These are phyloP conservation scores for Syngnathus typhle DNA, from an alignment of 2,113 vertebrate species.

Conservation along the genomic window DNA sequence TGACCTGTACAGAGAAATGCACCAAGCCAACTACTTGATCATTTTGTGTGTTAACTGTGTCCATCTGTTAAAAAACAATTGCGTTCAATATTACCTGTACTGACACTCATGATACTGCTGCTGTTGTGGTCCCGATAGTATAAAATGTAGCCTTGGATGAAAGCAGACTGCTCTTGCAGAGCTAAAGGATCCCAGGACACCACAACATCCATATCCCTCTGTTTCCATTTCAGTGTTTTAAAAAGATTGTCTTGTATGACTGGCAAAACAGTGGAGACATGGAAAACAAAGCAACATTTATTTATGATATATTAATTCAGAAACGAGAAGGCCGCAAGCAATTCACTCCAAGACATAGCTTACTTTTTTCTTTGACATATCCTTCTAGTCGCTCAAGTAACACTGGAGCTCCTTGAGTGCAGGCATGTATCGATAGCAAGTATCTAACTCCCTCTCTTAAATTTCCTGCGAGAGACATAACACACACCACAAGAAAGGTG, in stretches of 20 bases:
- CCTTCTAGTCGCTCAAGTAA: conserved; percentile 51
- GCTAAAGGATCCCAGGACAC: conserved; percentile 50
- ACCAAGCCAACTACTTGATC: not conserved
- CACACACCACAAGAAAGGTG: not conserved
- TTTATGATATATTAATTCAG: not conserved
- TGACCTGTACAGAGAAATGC: not conserved
- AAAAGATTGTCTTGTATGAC: conserved; percentile 22
- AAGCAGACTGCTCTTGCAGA: conserved; percentile 35
- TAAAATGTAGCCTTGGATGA: conserved; percentile 52
- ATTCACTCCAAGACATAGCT: not conserved
- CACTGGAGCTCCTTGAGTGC: conserved; percentile 36
- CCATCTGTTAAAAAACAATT: not conserved
- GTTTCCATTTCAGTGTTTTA: not conserved
- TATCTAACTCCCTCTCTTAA: conserved; percentile 49
- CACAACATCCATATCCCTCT: conserved; percentile 3
- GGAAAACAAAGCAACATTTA: not conserved
- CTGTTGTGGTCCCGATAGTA: not conserved
- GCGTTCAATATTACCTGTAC: conserved; percentile 33
- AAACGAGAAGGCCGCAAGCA: not conserved
- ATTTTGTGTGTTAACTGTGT: not conserved
- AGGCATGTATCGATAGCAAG: conserved; percentile 55
- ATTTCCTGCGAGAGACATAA: conserved; percentile 26
- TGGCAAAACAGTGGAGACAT: conserved; percentile 1
- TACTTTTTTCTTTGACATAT: conserved; percentile 54
- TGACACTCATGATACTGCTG: not conserved